phyloP scores from a whole-genome alignment of 1,140 invertebrate species.

The Armadillidium nasatum region DNA sequence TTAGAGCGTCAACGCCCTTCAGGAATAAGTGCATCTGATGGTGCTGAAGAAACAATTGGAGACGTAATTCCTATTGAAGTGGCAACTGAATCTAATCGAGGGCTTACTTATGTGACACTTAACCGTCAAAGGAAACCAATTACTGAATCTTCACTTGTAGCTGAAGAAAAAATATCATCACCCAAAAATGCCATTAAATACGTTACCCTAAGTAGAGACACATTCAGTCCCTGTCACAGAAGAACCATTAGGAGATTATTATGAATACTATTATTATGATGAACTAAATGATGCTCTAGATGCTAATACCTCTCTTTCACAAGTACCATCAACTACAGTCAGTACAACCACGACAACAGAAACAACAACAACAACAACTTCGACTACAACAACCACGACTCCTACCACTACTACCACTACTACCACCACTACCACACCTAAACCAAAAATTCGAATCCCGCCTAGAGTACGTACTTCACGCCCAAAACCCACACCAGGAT shows the following conservation, averaged over 20 bases:
- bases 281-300: background rate
- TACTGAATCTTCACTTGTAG: constrained; percentile 26
- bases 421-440: constrained; percentile 32
- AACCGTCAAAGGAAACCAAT: constrained; percentile 26
- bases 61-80: background rate
- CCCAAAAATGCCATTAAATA: constrained; percentile 36
- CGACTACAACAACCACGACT: constrained; percentile 11
- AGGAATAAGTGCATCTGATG: constrained; percentile 13
- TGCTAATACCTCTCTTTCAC: background rate
- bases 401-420: constrained; percentile 16
- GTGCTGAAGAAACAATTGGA: constrained; percentile 7
- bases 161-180: background rate
- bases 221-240: too few species aligned
- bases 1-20: constrained; percentile 33
- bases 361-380: constrained; percentile 34
- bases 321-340: too few species aligned
- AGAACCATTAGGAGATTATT: too few species aligned
- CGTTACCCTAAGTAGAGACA: constrained; percentile 22
- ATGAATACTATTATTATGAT: background rate
- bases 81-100: background rate
- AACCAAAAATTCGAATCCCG: constrained; percentile 25
- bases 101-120: constrained; percentile 29
- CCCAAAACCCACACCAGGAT: background rate
- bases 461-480: background rate
- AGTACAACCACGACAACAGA: constrained; percentile 19